Percentiles rank a stretch among this genome's conserved stretches.
phyloP scores from a whole-genome alignment of 2,888 invertebrate genomes.

The Salpingus planirostris region DNA sequence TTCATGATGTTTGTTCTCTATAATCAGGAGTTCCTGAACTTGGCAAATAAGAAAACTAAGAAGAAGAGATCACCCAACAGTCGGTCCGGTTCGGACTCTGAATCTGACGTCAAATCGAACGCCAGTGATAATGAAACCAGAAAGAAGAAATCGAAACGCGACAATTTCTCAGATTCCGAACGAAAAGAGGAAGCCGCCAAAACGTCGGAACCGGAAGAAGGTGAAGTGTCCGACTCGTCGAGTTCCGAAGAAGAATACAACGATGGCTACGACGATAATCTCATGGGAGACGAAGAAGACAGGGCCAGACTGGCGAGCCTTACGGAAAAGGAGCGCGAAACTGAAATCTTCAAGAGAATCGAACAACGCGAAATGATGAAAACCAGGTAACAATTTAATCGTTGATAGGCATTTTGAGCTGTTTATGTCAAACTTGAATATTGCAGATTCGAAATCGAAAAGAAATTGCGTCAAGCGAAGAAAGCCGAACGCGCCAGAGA shows the following conservation, averaged over 20 bases:
- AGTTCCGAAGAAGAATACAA: conserved; percentile 81
- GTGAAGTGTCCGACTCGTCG: conserved; percentile 69
- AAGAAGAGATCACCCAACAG: conserved; percentile 31
- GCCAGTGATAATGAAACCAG: conserved; percentile 27
- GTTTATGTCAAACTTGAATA: conserved; percentile 23
- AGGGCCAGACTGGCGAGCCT: conserved; percentile 79
- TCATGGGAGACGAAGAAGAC: conserved; percentile 96
- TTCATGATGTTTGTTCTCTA: too few species aligned
- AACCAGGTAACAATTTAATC: conserved; percentile 52
- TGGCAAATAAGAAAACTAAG: conserved; percentile 73
- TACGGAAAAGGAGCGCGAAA: conserved; percentile 95
- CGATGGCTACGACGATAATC: conserved; percentile 93
- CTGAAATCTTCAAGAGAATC: conserved; percentile 92
- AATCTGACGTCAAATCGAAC: conserved; percentile 34
- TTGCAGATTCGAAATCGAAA: conserved; percentile 84
- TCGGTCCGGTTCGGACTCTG: conserved; percentile 36
- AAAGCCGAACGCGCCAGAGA: conserved; percentile 61
- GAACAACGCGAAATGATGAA: conserved; percentile 91
- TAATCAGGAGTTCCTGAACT: conserved; percentile 73
- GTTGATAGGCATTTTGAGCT: neutral
- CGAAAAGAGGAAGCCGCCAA: conserved; percentile 39
- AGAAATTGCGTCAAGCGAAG: conserved; percentile 78
- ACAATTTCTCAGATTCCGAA: conserved; percentile 30
- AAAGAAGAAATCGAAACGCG: conserved; percentile 30
- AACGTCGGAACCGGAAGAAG: conserved; percentile 76